Percentiles rank a stretch among this genome's conserved stretches.
Evolutionary conservation across 2,888 invertebrate species (phyloP).

Genomic region (Timema podura): DNA sequence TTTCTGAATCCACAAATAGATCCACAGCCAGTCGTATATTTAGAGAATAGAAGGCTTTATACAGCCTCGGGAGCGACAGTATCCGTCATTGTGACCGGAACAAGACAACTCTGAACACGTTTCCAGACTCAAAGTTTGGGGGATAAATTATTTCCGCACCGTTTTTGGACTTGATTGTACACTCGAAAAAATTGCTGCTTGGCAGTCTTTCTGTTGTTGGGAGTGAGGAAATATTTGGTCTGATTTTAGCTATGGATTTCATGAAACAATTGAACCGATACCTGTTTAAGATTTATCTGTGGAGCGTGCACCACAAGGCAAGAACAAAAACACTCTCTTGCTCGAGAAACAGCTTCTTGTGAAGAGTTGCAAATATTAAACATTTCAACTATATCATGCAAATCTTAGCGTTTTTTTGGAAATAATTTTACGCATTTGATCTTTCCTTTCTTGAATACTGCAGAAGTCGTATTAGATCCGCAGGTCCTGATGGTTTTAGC

Average conservation of each 20-base stretch:
- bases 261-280: background rate
- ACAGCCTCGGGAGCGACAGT: background rate
- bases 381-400: background rate
- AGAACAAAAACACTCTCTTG: background rate
- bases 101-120: background rate
- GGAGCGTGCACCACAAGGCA: background rate
- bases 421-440: background rate
- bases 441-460: background rate
- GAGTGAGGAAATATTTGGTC: background rate
- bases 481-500: background rate
- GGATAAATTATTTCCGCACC: background rate
- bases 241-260: background rate
- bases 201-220: background rate
- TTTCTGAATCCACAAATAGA: background rate
- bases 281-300: background rate
- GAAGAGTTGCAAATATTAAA: background rate
- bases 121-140: too few species aligned
- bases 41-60: too few species aligned
- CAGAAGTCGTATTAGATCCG: background rate
- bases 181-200: background rate
- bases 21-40: background rate
- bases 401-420: background rate
- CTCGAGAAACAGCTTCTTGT: background rate
- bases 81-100: background rate
- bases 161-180: background rate